Conservation (phyloP, 1,140 invertebrate genomes). For the Rhagoletis pomonella region DNA sequence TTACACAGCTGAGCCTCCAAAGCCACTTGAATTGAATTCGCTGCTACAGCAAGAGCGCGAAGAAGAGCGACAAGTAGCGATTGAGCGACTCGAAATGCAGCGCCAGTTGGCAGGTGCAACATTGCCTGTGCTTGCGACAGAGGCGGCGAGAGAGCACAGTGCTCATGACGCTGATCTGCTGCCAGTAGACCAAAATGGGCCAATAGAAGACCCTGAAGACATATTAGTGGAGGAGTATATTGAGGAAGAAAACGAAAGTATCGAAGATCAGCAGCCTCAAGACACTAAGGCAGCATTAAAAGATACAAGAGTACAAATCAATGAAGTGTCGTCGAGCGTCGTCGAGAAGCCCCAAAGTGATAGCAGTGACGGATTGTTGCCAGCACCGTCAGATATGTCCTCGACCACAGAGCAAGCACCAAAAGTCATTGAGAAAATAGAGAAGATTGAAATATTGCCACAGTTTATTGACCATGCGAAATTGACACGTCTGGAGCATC, state of each 20-base stretch:
- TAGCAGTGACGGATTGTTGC: not conserved
- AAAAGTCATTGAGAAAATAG: conserved; percentile 48
- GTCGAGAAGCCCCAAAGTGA: not conserved
- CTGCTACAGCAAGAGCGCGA: conserved; percentile 69
- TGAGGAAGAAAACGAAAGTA: conserved; percentile 47
- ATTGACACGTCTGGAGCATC: not conserved
- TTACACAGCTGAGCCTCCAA: conserved; percentile 54
- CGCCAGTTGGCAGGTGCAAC: not conserved
- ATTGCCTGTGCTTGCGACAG: not conserved
- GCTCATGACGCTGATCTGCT: not conserved
- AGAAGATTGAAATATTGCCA: conserved; percentile 56
- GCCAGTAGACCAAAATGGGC: not conserved
- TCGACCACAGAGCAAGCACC: not conserved
- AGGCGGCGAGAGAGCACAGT: conserved; percentile 57
- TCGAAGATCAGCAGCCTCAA: not conserved
- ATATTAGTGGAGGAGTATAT: conserved; percentile 50
- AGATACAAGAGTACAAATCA: conserved; percentile 77
- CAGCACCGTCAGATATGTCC: not conserved
- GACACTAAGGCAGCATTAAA: not conserved
- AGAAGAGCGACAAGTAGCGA: conserved; percentile 69
- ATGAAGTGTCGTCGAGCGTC: conserved; percentile 77
- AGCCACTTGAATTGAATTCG: conserved; percentile 66
- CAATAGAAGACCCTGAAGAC: not conserved
- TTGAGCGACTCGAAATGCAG: conserved; percentile 61
- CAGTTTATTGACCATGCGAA: not conserved